These are phyloP conservation scores for Bombyx huttoni DNA, from an alignment of 2,888 invertebrate species.

Conservation along the genomic window DNA sequence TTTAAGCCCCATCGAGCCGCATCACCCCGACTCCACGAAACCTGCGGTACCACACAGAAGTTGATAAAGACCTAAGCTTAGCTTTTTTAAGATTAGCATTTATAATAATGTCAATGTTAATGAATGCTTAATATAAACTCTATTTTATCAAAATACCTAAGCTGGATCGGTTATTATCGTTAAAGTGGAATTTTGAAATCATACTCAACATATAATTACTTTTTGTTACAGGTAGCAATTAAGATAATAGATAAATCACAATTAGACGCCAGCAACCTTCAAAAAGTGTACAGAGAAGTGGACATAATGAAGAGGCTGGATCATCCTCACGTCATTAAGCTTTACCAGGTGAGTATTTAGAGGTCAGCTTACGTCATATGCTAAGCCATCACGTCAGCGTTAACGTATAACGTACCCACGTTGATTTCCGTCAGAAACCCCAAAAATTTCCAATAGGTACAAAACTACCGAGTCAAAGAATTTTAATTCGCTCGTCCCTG, in stretches of 20 bases:
- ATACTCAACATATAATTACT: slow-evolving; percentile 6
- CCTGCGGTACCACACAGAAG: no score
- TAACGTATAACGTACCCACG: neutral
- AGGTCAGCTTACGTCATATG: neutral
- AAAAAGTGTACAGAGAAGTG: slow-evolving; percentile 97
- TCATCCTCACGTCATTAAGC: slow-evolving; percentile 97
- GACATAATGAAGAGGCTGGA: slow-evolving; percentile 97
- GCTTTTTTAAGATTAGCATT: no score
- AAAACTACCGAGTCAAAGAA: neutral
- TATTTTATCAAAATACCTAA: no score
- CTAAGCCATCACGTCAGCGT: neutral
- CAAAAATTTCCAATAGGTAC: neutral
- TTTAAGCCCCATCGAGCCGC: no score
- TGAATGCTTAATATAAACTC: no score
- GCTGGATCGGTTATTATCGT: no score
- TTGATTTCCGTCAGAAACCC: neutral
- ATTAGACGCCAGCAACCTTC: slow-evolving; percentile 90
- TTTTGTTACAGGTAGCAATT: slow-evolving; percentile 88
- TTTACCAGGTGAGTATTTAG: slow-evolving; percentile 84
- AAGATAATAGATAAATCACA: slow-evolving; percentile 96
- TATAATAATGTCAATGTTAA: no score
- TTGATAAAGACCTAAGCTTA: no score
- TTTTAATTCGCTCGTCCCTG: neutral
- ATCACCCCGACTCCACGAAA: no score
- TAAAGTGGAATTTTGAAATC: neutral